phyloP scores from a whole-genome alignment of 2,888 invertebrate genomes.

The Chelonus formosanus region DNA sequence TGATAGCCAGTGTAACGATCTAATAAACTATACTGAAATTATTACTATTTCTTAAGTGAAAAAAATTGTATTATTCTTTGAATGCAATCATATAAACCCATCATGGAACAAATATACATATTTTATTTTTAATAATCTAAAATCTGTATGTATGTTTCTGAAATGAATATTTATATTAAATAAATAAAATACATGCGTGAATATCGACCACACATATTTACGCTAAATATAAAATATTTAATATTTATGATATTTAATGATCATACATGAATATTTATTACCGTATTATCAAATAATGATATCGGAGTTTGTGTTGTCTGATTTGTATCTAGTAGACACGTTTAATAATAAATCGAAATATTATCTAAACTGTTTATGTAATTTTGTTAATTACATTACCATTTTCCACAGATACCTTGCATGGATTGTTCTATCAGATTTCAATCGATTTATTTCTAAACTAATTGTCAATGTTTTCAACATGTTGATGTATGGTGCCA shows the following conservation, averaged over 20 bases:
- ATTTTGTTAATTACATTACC: not conserved
- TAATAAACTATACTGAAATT: conserved; percentile 47
- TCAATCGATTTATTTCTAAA: too few relatives aligned
- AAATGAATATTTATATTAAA: conserved; percentile 36
- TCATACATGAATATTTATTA: conserved; percentile 53
- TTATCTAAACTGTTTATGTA: conserved; percentile 48
- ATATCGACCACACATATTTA: conserved; percentile 41
- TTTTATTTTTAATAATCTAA: too few relatives aligned
- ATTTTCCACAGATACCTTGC: not conserved
- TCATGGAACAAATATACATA: too few relatives aligned
- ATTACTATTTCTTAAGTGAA: conserved; percentile 37
- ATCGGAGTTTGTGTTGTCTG: conserved; percentile 59
- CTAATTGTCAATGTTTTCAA: too few relatives aligned
- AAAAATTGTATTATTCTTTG: conserved; percentile 21
- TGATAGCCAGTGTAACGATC: conserved; percentile 58
- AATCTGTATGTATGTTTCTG: too few relatives aligned
- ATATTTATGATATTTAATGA: conserved; percentile 43
- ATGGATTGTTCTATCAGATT: too few relatives aligned
- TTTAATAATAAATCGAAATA: conserved; percentile 63
- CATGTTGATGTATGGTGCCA: too few relatives aligned
- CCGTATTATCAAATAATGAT: conserved; percentile 51
- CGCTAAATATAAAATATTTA: conserved; percentile 40
- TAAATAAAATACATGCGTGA: conserved; percentile 43
- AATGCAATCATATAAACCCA: conserved; percentile 15
- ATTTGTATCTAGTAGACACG: conserved; percentile 62